A percentile compares a stretch with the other conserved stretches of the same genome.
These are phyloP conservation scores for Diabrotica virgifera DNA, from an alignment of 1,140 invertebrate genomes.

Conservation along the genomic window DNA sequence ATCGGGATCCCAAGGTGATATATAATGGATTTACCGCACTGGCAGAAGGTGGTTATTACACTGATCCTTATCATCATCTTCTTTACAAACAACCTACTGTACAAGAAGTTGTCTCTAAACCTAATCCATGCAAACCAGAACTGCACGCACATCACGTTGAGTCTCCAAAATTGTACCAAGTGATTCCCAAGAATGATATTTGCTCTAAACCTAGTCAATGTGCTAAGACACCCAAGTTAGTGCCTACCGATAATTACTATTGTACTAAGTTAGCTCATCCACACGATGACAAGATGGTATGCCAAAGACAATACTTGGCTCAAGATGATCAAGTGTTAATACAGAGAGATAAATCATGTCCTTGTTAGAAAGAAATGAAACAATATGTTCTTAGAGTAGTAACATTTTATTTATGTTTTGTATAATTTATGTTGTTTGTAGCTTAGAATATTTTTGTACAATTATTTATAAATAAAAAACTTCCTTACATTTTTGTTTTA, in stretches of 20 bases:
- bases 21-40: constrained; percentile 3
- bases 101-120: background rate
- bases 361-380: too few relatives aligned
- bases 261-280: background rate
- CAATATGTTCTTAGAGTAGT: too few relatives aligned
- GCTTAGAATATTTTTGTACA: too few relatives aligned
- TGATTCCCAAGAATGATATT: constrained; percentile 14
- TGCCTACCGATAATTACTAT: constrained; percentile 2
- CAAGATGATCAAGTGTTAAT: background rate
- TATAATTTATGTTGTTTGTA: too few relatives aligned
- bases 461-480: too few relatives aligned
- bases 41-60: constrained; percentile 8
- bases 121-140: background rate
- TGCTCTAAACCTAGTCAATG: background rate
- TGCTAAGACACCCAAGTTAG: constrained; percentile 4
- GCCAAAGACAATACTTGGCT: constrained; percentile 7
- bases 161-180: background rate
- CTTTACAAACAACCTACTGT: constrained; percentile 8
- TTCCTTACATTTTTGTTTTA: too few relatives aligned
- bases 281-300: background rate
- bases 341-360: too few relatives aligned
- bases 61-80: constrained; percentile 1
- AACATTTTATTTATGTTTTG: too few relatives aligned
- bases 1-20: constrained; percentile 7
- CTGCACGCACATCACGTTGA: background rate